Evolutionary conservation across 2,113 vertebrate species (phyloP), one percentile per base, ranked within the genome.

Genomic region (Ammodramus savannarum): DNA sequence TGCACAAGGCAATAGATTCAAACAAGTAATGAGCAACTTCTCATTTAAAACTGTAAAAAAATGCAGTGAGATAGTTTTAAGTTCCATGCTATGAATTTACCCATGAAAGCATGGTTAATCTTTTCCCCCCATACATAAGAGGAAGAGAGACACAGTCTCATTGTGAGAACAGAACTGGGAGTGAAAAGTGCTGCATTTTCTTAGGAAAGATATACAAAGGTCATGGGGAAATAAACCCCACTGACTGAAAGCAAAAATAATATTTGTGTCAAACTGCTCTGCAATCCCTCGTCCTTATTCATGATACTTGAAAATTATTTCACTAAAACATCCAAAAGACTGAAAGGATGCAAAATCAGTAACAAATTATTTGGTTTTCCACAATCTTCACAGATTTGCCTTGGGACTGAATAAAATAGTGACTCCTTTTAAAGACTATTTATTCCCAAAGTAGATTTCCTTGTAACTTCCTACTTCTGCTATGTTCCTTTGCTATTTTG

Each of bases 91-190:
- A n/a, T 25, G 39, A 62, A 63, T 55, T 85, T 71, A 61, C 39
- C 55, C 65, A 59, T 8, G 57, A 92, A 86, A 88, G 23, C 26
- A 69, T 0, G 2, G 75, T 20, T 66, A 34, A 90, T 83, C 51
- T n/a, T 29, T 6, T 3, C 39, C 31, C 38, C 34, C 8, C 25
- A 29, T 2, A 11, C 5, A 36, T 14, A 79, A 85, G 41, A 63
- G 62, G 76, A 87, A 95, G 71, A 74, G 39, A 95, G 43, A 71
- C 61, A 55, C 6, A 66, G 26, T 32, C 34, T 88, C 69, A 75
- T 51, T 85, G n/a, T 3, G 16, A 95, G 93, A 95, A 82, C 34
- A 81, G 85, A 97, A 95, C 81, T 78, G 77, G 89, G 91, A 95
- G 62, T 69, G 67, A 85, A 89, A 94, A 71, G 21, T 9, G 32